Percentiles rank a stretch among this genome's conserved stretches.
Evolutionary conservation across 2,113 vertebrate genomes (phyloP).

Genomic region (Oceanites oceanicus): DNA sequence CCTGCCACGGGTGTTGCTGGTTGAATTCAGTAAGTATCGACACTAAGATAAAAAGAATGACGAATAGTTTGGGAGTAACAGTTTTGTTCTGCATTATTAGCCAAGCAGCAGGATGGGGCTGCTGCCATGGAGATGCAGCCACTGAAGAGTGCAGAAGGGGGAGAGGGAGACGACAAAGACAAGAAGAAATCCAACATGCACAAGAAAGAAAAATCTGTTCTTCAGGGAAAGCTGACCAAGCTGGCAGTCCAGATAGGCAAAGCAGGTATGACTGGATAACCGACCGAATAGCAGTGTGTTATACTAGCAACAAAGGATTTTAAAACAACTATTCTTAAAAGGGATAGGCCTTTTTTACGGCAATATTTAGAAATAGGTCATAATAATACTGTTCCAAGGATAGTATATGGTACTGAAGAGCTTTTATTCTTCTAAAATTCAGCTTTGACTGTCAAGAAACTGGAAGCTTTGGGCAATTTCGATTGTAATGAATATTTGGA

Average conservation of each 20-base stretch:
- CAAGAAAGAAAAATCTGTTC: conserved; percentile 98
- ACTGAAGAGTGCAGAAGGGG: conserved; percentile 95
- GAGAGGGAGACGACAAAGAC: conserved; percentile 91
- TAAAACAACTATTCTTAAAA: background rate
- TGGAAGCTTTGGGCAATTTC: background rate
- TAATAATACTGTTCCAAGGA: background rate
- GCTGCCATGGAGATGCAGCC: conserved; percentile 99
- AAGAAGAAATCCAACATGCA: conserved; percentile 89
- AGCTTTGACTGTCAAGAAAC: background rate
- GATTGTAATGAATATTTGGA: background rate
- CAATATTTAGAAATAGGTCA: background rate
- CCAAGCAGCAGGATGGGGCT: conserved; percentile 96
- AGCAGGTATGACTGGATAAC: conserved; percentile 80
- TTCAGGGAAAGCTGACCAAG: conserved; percentile 98
- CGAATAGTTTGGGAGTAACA: background rate
- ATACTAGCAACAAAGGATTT: background rate
- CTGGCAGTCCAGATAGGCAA: conserved; percentile 98
- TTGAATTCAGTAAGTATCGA: background rate
- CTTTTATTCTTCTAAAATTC: background rate
- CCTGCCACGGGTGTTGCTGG: background rate
- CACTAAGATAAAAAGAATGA: background rate
- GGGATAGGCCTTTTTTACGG: background rate
- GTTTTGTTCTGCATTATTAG: conserved; percentile 73
- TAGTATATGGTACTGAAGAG: background rate
- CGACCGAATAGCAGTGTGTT: background rate